Evolutionary conservation across 1,140 invertebrate species (phyloP).

Genomic region (Chironomus striatipennis): DNA sequence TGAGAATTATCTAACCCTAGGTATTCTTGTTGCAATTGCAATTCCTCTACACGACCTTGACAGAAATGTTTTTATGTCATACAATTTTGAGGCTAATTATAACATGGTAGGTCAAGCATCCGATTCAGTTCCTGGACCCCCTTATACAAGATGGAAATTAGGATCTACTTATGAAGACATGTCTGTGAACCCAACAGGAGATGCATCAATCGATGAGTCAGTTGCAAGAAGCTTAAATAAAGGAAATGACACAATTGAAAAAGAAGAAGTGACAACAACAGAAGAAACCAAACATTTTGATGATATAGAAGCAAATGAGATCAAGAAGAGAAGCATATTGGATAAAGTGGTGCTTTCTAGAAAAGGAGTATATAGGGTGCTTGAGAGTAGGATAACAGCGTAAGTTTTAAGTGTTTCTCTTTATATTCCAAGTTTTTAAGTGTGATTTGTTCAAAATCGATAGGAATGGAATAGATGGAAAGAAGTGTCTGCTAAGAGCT

Average conservation of each 20-base stretch:
- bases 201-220: not conserved
- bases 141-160: constrained; percentile 24
- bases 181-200: not conserved
- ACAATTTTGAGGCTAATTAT: constrained; percentile 68
- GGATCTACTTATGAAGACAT: not conserved
- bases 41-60: constrained; percentile 58
- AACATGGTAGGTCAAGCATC: constrained; percentile 39
- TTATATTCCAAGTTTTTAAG: too few relatives aligned
- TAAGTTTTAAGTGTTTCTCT: constrained; percentile 35
- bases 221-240: constrained; percentile 31
- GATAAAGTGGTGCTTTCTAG: constrained; percentile 29
- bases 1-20: too few relatives aligned
- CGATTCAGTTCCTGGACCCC: constrained; percentile 28
- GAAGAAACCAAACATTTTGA: constrained; percentile 1
- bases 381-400: not conserved
- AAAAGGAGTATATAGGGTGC: not conserved
- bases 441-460: constrained; percentile 34
- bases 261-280: constrained; percentile 31
- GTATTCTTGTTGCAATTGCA: constrained; percentile 56
- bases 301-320: not conserved
- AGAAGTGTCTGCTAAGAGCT: constrained; percentile 42
- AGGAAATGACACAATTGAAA: constrained; percentile 33
- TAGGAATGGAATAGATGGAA: constrained; percentile 43
- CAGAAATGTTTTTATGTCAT: constrained; percentile 60
- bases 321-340: constrained; percentile 24